These are phyloP conservation scores for Dicrurus megarhynchus DNA, from an alignment of 2,113 vertebrate species.

Conservation along the genomic window DNA sequence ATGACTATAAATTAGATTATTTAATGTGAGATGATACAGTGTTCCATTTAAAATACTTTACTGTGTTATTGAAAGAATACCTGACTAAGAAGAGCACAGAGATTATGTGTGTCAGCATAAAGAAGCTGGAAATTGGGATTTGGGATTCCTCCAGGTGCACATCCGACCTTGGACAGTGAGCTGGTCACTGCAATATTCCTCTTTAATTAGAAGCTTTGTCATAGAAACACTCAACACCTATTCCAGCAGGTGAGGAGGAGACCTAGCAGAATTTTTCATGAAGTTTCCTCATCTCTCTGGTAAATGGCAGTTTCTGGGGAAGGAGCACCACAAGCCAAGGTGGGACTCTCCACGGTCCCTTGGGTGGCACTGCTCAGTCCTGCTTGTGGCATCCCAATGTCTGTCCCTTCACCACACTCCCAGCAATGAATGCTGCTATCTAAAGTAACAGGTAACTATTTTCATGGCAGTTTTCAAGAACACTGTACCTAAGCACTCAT, in stretches of 20 bases:
- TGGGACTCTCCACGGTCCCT: not conserved
- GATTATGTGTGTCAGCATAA: not conserved
- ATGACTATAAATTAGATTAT: slow-evolving; percentile 60
- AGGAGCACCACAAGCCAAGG: not conserved
- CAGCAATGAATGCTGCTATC: not conserved
- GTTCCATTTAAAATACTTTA: slow-evolving; percentile 42
- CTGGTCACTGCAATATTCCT: not conserved
- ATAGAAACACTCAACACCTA: not conserved
- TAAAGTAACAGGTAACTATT: not conserved
- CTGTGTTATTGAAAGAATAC: not conserved
- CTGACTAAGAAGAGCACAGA: not conserved
- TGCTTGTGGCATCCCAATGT: not conserved
- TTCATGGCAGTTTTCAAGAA: not conserved
- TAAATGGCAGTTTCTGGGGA: not conserved
- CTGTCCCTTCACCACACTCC: not conserved
- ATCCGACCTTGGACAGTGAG: not conserved
- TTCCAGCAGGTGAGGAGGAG: not conserved
- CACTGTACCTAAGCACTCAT: not conserved
- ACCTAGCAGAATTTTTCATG: not conserved
- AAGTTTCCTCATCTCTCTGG: not conserved
- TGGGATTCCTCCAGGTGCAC: not conserved
- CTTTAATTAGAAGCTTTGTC: not conserved
- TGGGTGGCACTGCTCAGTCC: not conserved
- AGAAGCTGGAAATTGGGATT: not conserved
- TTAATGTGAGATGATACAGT: slow-evolving; percentile 15